Evolutionary conservation across 1,140 invertebrate genomes (phyloP), one percentile per base, ranked within the genome.

Genomic region (Pseudobourletiella spinata): DNA sequence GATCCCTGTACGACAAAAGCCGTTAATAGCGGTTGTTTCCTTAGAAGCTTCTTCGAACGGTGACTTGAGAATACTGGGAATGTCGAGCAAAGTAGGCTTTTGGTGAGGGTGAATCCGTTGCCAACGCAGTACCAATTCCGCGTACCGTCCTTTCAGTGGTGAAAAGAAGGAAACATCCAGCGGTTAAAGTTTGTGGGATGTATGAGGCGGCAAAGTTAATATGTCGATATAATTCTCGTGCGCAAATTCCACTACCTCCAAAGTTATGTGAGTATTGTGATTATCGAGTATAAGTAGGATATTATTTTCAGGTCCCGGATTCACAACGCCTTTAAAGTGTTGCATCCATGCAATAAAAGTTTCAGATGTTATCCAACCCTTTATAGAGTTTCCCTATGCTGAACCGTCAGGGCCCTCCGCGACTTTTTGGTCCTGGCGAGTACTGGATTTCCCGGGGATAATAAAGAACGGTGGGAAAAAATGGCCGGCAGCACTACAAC

Each of bases 161-260:
- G 68, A 71, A 69, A 67, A 76, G 6, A 79, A 69, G 4, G 70
- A 35, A 4, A 74, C 68, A 63, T 80, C 79, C 1, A 80, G 63
- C 0, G 77, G 78, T 61, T 79, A 78, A 25, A 78, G 44, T 61
- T 76, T 75, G 58, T 77, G 75, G 25, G 72, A 72, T 30, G 69
- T 70, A 54, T 77, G 73, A 6, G 75, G 74, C 11, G 72, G 72
- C 18, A 78, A 66, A 18, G 75, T 73, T 11, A 77, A 62, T 63
- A 77, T 43, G 4, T 71, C 64, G 16, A 77, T 67, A 3, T 70
- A 70, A 66, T 73, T 72, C 24, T 71, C 68, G 59, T 67, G 67
- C 1, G 71, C 71, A 66, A 28, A 65, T 48, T 69, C 52, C n/a
- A 73, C 30, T 18, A 59, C 18, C 43, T 8, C 8, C 8, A 11